Conservation (phyloP, 2,888 invertebrate genomes). For the Hoplodrina ambigua region DNA sequence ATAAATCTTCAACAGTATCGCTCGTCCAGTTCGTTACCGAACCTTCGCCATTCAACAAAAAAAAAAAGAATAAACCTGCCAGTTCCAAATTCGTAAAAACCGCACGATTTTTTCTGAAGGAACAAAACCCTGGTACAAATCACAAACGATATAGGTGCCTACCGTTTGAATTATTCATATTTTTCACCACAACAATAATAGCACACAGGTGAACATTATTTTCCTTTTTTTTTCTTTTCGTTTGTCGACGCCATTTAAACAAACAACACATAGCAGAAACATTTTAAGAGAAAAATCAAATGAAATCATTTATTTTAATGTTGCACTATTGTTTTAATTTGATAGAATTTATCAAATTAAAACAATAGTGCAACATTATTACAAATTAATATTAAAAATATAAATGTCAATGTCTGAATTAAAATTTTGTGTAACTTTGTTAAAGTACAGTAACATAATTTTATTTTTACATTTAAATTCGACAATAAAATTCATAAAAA, state of each 20-base stretch:
- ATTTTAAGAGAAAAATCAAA: too few species aligned
- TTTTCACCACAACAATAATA: constrained; percentile 80
- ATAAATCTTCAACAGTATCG: constrained; percentile 43
- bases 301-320: too few species aligned
- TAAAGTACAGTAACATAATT: too few species aligned
- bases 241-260: constrained; percentile 63
- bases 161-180: constrained; percentile 85
- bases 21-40: constrained; percentile 51
- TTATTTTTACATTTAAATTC: too few species aligned
- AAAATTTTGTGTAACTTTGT: too few species aligned
- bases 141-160: constrained; percentile 66
- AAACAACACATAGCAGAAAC: too few species aligned
- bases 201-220: constrained; percentile 84
- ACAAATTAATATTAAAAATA: too few species aligned
- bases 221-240: constrained; percentile 82
- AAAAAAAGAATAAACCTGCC: constrained; percentile 50
- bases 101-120: constrained; percentile 63
- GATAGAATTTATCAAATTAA: too few species aligned
- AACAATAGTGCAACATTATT: too few species aligned
- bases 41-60: constrained; percentile 40
- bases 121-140: constrained; percentile 81
- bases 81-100: constrained; percentile 63
- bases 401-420: too few species aligned
- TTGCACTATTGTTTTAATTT: too few species aligned
- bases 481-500: too few species aligned